phyloP scores from a whole-genome alignment of 2,888 invertebrate species.

The Trachelus tabidus region DNA sequence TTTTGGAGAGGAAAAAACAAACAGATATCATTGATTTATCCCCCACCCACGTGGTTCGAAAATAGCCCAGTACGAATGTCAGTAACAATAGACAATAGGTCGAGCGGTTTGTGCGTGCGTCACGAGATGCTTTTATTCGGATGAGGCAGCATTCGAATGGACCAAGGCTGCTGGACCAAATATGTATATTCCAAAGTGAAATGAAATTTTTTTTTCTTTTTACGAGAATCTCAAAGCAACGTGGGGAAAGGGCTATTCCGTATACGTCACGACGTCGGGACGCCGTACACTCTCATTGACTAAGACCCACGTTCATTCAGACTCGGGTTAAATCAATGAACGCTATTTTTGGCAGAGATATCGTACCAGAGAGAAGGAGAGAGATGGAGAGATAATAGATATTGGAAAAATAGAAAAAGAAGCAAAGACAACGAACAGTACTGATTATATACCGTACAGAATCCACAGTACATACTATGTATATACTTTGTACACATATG shows the following conservation, averaged over 20 bases:
- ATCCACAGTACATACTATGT: neutral
- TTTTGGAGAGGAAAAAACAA: neutral
- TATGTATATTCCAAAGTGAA: neutral
- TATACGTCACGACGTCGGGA: conserved; percentile 7
- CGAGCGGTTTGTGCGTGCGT: neutral
- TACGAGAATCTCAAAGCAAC: neutral
- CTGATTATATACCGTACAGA: neutral
- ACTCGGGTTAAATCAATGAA: conserved; percentile 48
- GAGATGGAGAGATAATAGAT: neutral
- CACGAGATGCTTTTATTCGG: neutral
- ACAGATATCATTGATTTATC: neutral
- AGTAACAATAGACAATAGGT: neutral
- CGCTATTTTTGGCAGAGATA: conserved; percentile 46
- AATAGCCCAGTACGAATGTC: neutral
- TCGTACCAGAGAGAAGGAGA: conserved; percentile 4
- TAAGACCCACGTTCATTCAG: conserved; percentile 17
- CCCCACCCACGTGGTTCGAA: neutral
- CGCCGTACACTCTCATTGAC: conserved; percentile 32
- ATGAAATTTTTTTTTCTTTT: neutral
- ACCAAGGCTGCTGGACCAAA: neutral
- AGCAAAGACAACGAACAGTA: neutral
- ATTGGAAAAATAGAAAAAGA: neutral
- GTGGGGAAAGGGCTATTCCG: neutral
- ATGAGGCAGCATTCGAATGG: neutral
- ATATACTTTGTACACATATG: neutral